Base-by-base conservation (phyloP, 1,140 invertebrate genomes). In the Laupala kohalensis region DNA sequence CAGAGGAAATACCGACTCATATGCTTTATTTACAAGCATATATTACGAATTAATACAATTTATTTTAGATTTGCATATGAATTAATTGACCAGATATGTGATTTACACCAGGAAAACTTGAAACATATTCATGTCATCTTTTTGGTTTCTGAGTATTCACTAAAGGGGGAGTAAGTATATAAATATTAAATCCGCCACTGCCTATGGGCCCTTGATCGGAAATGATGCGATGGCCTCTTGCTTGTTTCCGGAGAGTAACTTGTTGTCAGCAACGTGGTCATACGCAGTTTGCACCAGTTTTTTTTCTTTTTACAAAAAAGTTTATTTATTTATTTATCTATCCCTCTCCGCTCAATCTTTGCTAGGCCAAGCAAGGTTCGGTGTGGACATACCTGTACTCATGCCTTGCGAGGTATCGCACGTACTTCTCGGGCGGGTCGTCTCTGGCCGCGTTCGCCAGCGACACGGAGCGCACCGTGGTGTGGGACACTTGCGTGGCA, bases 351-450 rank as follows among this genome's bases (percentile, higher is more conserved):
- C 1, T 25, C 12, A 9, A 9, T 23, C 12, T 1, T 23, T 23
- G 2, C 13, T 24, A 9, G 6, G 64, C n/a, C 6, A 23, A 3
- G 25, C 5, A 9, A 23, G 64, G 2, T 12, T 5, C 6, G 64
- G 69, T 12, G 26, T 4, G 24, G 15, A 25, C 85, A 84, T 80
- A 92, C 91, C 87, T 91, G 83, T 98, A 98, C 79, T 98, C 93
- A 81, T 97, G 96, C 74, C 95, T 88, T n/a, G 96, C 95, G 71
- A 98, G 86, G 81, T 99, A 97, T 74, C 94, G 86, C 6, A 99
- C 96, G 83, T 97, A 99, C 84, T 99, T 99, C 83, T 99, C 97
- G 5, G 97, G 97, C 13, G 97, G 95, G 77, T 95, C 92, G 74
- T 93, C 94, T 68, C 89, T 90, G 81, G 95, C 93, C 75, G 90